Conservation (phyloP, 2,797 vertebrate species). For the Melanotaenia nigrans region DNA sequence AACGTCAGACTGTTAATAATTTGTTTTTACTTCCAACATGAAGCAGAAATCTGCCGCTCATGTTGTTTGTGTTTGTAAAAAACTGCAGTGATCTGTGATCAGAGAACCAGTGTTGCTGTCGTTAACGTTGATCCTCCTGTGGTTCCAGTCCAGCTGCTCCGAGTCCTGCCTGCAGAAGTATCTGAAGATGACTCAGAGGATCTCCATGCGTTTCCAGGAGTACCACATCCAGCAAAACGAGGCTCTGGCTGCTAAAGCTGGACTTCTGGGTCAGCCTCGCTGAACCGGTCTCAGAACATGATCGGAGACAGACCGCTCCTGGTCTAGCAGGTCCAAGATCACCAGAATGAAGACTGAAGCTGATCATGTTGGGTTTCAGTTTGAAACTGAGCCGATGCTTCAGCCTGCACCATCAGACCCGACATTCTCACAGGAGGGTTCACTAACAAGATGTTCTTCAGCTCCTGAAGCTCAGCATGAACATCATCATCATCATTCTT, state of each 20-base stretch:
- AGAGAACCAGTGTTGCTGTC: not conserved
- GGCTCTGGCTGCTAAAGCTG: conserved; percentile 95
- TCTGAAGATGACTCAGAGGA: conserved; percentile 98
- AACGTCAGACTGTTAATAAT: too few species aligned
- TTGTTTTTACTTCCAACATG: too few species aligned
- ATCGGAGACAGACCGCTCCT: not conserved
- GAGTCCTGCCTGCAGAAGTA: conserved; percentile 98
- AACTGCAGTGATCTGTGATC: too few species aligned
- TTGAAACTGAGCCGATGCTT: not conserved
- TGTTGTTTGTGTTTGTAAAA: not conserved
- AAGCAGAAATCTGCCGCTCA: too few species aligned
- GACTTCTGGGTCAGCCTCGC: conserved; percentile 89
- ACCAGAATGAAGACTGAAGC: not conserved
- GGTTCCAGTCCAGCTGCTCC: conserved; percentile 88
- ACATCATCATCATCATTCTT: too few species aligned
- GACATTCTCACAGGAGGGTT: not conserved
- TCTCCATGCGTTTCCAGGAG: conserved; percentile 99
- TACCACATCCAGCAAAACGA: conserved; percentile 99
- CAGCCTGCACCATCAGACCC: not conserved
- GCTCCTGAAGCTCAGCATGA: not conserved
- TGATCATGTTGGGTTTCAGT: not conserved
- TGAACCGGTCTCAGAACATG: conserved; percentile 53
- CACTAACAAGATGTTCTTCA: not conserved
- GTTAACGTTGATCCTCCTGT: not conserved
- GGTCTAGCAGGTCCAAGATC: not conserved